A percentile compares a stretch with the other conserved stretches of the same genome.
Conservation (phyloP, 1,140 invertebrate genomes). For the Batillaria attramentaria region DNA sequence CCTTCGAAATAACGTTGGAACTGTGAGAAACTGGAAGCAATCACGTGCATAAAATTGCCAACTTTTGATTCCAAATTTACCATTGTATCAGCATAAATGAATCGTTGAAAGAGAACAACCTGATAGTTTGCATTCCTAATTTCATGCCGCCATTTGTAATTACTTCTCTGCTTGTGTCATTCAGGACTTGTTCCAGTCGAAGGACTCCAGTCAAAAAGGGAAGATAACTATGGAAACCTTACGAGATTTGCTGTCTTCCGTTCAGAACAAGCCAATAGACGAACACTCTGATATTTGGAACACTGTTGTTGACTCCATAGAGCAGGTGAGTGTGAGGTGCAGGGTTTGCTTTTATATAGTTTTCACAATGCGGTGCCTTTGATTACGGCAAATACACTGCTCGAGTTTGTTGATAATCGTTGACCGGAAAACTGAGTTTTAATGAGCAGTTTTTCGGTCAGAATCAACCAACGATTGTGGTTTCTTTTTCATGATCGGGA, state of each 20-base stretch:
- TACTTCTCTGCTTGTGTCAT: conserved; percentile 24
- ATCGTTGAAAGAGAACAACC: not conserved
- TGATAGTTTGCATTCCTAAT: too few species aligned
- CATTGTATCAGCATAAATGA: too few species aligned
- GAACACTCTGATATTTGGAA: conserved; percentile 42
- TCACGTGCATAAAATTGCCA: not conserved
- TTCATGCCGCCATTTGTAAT: not conserved
- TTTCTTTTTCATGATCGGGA: too few species aligned
- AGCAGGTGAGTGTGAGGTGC: conserved; percentile 48
- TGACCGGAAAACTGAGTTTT: too few species aligned
- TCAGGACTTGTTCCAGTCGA: conserved; percentile 60
- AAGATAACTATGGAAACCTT: conserved; percentile 53
- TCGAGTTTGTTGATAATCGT: not conserved
- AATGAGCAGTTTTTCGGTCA: too few species aligned
- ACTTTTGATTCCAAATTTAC: not conserved
- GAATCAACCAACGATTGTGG: too few species aligned
- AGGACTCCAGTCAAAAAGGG: conserved; percentile 52
- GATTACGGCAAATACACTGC: too few species aligned
- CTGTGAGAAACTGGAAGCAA: not conserved
- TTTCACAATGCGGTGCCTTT: too few species aligned
- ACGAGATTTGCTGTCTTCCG: conserved; percentile 47
- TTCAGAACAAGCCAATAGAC: conserved; percentile 32
- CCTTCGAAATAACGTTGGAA: not conserved
- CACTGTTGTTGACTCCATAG: conserved; percentile 46
- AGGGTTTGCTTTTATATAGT: too few species aligned